These are phyloP conservation scores for Ispidina picta DNA, from an alignment of 2,797 vertebrate genomes.

Conservation along the genomic window DNA sequence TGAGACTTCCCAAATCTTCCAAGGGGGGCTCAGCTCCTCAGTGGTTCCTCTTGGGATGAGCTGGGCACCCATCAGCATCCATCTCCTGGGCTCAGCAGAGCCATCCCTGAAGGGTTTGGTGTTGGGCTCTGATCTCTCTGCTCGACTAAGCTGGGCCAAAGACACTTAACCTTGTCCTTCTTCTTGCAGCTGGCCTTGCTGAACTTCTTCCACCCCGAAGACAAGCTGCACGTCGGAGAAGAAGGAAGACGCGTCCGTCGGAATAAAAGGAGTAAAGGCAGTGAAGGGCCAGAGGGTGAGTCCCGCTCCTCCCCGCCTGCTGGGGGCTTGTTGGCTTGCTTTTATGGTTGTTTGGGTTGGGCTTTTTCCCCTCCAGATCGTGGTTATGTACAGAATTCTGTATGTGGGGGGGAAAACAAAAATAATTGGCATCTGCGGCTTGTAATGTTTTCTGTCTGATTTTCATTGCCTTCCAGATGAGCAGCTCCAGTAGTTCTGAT, in stretches of 20 bases:
- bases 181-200: slow-evolving; percentile 81
- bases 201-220: slow-evolving; percentile 81
- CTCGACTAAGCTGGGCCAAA: not conserved
- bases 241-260: slow-evolving; percentile 84
- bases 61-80: not conserved
- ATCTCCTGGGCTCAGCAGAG: not conserved
- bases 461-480: not conserved
- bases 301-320: not conserved
- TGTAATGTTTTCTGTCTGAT: not conserved
- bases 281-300: slow-evolving; percentile 81
- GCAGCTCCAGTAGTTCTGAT: not conserved
- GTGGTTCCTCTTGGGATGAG: not conserved
- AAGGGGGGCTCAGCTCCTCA: not conserved
- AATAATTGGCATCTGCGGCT: not conserved
- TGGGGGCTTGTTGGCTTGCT: too few relatives aligned
- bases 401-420: fast-evolving
- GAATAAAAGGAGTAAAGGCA: slow-evolving; percentile 89
- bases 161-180: not conserved
- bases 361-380: not conserved
- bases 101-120: not conserved
- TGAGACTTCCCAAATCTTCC: not conserved
- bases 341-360: too few relatives aligned
- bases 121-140: not conserved
- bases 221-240: slow-evolving; percentile 80
- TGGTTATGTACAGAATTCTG: not conserved